Conservation (phyloP, 2,888 invertebrate species). For the Eupithecia pulchellata region DNA sequence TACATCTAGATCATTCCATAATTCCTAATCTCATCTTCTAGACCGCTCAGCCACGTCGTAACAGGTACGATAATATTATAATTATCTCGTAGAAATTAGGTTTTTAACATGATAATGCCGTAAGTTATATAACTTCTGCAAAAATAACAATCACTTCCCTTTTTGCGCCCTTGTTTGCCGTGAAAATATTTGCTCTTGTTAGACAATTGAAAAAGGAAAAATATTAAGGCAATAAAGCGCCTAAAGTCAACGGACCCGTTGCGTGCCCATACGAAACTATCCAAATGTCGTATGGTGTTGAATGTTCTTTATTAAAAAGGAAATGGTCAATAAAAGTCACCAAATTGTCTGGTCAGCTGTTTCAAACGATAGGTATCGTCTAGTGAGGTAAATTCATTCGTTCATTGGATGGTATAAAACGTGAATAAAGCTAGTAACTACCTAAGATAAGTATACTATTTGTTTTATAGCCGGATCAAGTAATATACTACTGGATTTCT, state of each 20-base stretch:
- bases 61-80: neutral
- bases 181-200: neutral
- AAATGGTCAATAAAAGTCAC: slow-evolving; percentile 38
- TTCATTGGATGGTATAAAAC: slow-evolving; percentile 8
- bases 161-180: neutral
- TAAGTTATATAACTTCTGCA: neutral
- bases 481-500: neutral
- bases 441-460: neutral
- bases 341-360: slow-evolving; percentile 34
- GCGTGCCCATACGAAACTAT: neutral
- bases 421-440: neutral
- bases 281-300: neutral
- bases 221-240: neutral
- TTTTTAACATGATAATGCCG: neutral
- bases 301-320: slow-evolving; percentile 30
- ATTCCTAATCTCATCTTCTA: neutral
- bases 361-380: slow-evolving; percentile 12
- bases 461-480: neutral
- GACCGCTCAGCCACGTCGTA: neutral
- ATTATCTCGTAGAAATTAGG: neutral
- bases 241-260: neutral
- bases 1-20: neutral
- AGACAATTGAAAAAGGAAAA: neutral
- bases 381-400: neutral
- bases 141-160: neutral